phyloP scores from a whole-genome alignment of 2,888 invertebrate genomes.

The Anoncus sp. region DNA sequence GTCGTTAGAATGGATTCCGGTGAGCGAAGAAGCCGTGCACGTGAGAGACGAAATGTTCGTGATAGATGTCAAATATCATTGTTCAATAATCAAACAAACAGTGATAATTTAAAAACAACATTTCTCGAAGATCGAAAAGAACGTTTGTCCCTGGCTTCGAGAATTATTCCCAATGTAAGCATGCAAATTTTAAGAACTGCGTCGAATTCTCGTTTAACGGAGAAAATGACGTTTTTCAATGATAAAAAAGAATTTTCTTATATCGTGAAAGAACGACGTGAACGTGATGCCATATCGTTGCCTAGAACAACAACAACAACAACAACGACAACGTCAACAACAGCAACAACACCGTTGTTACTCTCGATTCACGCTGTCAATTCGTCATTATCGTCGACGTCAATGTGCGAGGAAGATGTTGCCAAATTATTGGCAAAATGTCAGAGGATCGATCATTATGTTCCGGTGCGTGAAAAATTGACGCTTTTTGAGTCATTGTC shows the following conservation, averaged over 20 bases:
- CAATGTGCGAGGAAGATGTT: conserved; percentile 82
- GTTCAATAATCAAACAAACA: conserved; percentile 7
- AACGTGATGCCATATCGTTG: conserved; percentile 53
- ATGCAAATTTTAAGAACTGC: conserved; percentile 15
- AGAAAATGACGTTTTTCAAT: background rate
- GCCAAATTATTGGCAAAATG: conserved; percentile 84
- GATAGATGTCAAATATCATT: conserved; percentile 68
- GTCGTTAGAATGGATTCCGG: conserved; percentile 72
- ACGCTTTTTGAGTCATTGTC: conserved; percentile 89
- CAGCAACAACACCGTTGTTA: conserved; percentile 57
- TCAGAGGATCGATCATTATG: conserved; percentile 87
- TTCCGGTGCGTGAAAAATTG: conserved; percentile 89
- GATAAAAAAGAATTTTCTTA: conserved; percentile 16
- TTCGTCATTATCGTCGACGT: conserved; percentile 1
- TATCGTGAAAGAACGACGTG: conserved; percentile 24
- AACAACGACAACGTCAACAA: conserved; percentile 9
- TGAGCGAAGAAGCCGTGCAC: conserved; percentile 78
- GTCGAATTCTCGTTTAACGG: conserved; percentile 26
- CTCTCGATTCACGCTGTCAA: conserved; percentile 64
- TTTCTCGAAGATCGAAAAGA: conserved; percentile 73
- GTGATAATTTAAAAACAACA: conserved; percentile 29
- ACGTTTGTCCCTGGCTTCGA: conserved; percentile 67
- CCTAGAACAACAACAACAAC: conserved; percentile 34
- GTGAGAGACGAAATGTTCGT: conserved; percentile 76
- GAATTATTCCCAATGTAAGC: conserved; percentile 72